Evolutionary conservation across 2,888 invertebrate species (phyloP), one percentile per base, ranked within the genome.

Genomic region (Gandaritis pyraliata): DNA sequence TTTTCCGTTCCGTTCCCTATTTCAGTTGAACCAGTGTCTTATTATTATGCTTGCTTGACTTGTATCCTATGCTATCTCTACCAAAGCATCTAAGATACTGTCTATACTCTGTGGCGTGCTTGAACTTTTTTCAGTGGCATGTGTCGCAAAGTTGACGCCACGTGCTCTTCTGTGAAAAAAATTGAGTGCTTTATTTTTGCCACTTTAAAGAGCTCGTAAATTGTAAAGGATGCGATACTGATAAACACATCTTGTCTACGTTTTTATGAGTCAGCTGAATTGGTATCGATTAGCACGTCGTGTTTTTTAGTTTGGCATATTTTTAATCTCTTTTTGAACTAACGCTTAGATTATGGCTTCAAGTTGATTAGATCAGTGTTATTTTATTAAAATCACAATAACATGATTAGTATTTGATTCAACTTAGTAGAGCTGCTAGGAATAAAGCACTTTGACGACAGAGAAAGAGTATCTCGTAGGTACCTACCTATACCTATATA

Each of bases 131-230:
- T 56, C 30, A 33, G 11, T 36, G 61, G 65, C 69, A 67, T 53
- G 59, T 70, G 69, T 59, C 45, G 63, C 53, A 30, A 59, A 66
- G 33, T 61, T 46, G 45, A 52, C 53, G 58, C 60, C 70, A 69
- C 71, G 68, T 71, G 68, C 69, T 68, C 53, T 55, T 57, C 33
- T 61, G 61, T 55, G 55, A 65, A 68, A 60, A 59, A 47, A 41
- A 57, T 61, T 51, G 55, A 66, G 54, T 56, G 49, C 62, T 51
- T 73, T 73, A 75, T 78, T 75, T 78, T 70, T 59, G 49, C 46
- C 61, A 61, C 58, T 66, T 66, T 66, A 61, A 65, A 56, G 41
- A 45, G 55, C 49, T 49, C 47, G 56, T 68, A 50, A 56, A 61
- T 64, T 64, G 56, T 59, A 30, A 11, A 49, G 50, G 57, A 38